Conservation (phyloP, 2,113 vertebrate genomes). For the Myanophis thanlyinensis region DNA sequence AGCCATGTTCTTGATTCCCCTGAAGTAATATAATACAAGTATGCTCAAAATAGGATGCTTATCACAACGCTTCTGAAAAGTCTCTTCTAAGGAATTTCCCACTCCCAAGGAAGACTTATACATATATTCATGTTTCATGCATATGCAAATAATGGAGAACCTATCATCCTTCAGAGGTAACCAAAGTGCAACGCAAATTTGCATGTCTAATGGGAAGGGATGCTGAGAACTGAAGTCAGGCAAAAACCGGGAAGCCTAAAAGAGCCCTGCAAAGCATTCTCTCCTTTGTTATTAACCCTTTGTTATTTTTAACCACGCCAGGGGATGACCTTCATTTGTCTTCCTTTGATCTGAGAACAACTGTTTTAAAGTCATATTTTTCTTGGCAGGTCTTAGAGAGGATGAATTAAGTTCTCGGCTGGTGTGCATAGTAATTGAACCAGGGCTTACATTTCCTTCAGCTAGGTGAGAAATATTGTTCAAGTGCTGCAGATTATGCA, state of each 20-base stretch:
- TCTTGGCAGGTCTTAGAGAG: neutral
- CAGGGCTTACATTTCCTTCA: neutral
- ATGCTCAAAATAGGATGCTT: neutral
- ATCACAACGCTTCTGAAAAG: neutral
- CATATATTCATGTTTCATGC: neutral
- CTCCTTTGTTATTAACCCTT: neutral
- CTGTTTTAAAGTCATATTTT: neutral
- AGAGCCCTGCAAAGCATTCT: neutral
- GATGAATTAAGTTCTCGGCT: neutral
- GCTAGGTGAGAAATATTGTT: neutral
- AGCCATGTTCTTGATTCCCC: neutral
- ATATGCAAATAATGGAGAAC: neutral
- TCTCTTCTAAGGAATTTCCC: neutral
- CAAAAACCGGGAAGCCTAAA: neutral
- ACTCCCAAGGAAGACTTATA: neutral
- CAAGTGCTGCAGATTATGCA: neutral
- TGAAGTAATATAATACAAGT: neutral
- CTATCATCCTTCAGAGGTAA: neutral
- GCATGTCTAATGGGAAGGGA: neutral
- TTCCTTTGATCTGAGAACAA: neutral
- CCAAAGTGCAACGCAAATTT: neutral
- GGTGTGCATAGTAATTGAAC: neutral
- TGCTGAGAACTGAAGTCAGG: neutral
- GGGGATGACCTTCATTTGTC: neutral
- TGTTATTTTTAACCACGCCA: neutral